phyloP scores from a whole-genome alignment of 2,888 invertebrate genomes.

The Athripsodes cinereus region DNA sequence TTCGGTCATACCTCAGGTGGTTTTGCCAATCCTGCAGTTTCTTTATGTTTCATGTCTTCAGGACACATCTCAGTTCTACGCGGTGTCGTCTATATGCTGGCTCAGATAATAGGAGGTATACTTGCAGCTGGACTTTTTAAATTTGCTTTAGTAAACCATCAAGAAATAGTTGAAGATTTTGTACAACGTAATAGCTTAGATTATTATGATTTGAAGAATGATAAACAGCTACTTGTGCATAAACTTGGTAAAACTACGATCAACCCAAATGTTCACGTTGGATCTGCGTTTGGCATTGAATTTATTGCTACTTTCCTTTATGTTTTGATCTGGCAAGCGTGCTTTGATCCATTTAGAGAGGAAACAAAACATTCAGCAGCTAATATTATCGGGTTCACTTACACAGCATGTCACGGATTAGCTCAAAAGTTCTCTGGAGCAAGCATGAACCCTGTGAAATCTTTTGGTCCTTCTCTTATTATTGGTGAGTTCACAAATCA shows the following conservation, averaged over 20 bases:
- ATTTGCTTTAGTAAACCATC: not conserved
- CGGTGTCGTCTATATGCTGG: not conserved
- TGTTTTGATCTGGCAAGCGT: not conserved
- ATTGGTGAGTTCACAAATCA: not conserved
- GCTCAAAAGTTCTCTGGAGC: not conserved
- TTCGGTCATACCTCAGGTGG: constrained; percentile 2
- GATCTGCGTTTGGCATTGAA: not conserved
- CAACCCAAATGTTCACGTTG: no score
- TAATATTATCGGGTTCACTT: not conserved
- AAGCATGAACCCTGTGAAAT: constrained; percentile 4
- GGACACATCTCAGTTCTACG: not conserved
- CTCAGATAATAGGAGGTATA: not conserved
- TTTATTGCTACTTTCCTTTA: not conserved
- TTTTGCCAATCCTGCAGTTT: constrained; percentile 5
- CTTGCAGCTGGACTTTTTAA: not conserved
- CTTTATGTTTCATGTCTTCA: not conserved
- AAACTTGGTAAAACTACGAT: no score
- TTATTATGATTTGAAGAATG: no score
- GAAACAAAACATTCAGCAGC: not conserved
- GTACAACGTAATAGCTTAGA: no score
- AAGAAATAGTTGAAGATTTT: no score
- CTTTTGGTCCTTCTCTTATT: constrained; percentile 4
- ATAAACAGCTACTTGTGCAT: no score
- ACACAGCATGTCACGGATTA: not conserved
- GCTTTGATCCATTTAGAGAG: not conserved